Evolutionary conservation across 2,797 vertebrate genomes (phyloP).

Genomic region (Sphaeramia orbicularis): DNA sequence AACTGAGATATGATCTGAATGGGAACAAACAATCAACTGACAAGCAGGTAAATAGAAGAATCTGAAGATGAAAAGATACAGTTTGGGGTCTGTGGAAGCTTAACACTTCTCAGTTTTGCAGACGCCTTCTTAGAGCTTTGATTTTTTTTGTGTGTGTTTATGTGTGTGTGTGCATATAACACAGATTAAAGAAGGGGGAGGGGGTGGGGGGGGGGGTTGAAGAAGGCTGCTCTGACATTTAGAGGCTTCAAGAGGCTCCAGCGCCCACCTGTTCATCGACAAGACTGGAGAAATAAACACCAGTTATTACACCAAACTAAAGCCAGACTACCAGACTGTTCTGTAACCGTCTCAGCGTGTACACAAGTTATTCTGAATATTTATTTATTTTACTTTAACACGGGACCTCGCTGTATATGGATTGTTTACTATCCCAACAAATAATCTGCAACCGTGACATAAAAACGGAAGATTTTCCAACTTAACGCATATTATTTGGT

Average conservation of each 20-base stretch:
- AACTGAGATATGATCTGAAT: conserved; percentile 64
- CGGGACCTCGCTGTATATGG: no score
- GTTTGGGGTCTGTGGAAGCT: conserved; percentile 68
- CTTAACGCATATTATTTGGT: no score
- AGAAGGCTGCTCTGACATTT: conserved; percentile 84
- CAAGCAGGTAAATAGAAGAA: conserved; percentile 68
- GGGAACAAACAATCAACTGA: conserved; percentile 73
- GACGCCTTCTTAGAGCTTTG: conserved; percentile 70
- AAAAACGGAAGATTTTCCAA: no score
- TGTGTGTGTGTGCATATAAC: conserved; percentile 33
- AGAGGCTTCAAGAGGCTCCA: conserved; percentile 61
- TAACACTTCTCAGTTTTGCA: conserved; percentile 62
- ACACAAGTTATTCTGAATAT: conserved; percentile 7
- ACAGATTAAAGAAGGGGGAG: conserved; percentile 74
- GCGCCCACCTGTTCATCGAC: conserved; percentile 69
- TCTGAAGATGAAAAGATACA: conserved; percentile 70
- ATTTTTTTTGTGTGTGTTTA: conserved; percentile 62
- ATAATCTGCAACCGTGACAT: no score
- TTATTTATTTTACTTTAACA: not conserved
- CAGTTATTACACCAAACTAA: conserved; percentile 44
- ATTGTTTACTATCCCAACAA: no score
- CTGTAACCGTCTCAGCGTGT: not conserved
- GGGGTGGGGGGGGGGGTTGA: no score
- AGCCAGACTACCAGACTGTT: conserved; percentile 8
- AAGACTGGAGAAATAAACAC: conserved; percentile 63